phyloP scores from a whole-genome alignment of 2,113 vertebrate genomes.

The Heloderma charlesbogerti region DNA sequence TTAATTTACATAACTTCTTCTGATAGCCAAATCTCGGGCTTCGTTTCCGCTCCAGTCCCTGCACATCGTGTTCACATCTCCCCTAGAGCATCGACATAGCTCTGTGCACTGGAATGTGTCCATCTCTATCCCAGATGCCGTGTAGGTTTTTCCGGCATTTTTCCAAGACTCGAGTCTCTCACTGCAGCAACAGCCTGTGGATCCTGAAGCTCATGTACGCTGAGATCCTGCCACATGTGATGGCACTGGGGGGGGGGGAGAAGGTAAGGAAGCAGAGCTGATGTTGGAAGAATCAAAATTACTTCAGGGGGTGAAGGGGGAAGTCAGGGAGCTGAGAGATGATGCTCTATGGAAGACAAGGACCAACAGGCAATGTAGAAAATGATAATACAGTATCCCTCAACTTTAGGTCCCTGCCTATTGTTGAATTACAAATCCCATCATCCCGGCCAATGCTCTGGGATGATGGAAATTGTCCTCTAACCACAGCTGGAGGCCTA shows the following conservation, averaged over 20 bases:
- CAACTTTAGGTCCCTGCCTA: background rate
- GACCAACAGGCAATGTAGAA: background rate
- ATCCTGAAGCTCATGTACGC: constrained; percentile 26
- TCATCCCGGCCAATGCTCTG: background rate
- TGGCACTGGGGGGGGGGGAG: constrained; percentile 49
- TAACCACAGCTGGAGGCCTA: no score
- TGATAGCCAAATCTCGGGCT: constrained; percentile 26
- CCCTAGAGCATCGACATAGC: background rate
- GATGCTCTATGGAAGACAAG: constrained; percentile 12
- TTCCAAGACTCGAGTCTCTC: background rate
- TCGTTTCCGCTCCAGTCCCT: background rate
- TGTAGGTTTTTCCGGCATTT: background rate
- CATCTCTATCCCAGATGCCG: background rate
- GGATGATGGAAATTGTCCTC: no score
- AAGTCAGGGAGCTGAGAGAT: background rate
- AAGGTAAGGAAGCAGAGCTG: constrained; percentile 45
- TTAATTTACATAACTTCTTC: constrained; percentile 23
- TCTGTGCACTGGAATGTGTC: background rate
- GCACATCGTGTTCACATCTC: background rate
- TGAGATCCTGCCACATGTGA: constrained; percentile 51
- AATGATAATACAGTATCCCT: background rate
- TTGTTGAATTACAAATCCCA: background rate
- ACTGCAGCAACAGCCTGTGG: constrained; percentile 27
- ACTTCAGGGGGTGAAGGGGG: constrained; percentile 44
- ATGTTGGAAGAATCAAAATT: constrained; percentile 51